Conservation (phyloP, 2,797 vertebrate species). For the Ispidina lecontei region DNA sequence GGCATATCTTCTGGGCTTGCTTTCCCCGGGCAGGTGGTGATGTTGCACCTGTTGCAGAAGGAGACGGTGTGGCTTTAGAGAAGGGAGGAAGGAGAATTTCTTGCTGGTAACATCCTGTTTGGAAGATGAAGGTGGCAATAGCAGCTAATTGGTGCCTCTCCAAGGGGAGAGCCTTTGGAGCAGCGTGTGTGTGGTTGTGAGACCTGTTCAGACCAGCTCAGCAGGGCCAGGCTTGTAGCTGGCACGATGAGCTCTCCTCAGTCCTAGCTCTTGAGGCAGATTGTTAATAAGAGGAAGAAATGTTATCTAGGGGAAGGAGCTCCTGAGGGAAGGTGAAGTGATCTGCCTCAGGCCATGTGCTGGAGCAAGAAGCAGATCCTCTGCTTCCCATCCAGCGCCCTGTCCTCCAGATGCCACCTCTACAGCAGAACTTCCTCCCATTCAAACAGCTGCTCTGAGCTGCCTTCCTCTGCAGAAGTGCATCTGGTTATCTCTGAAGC, state of each 20-base stretch:
- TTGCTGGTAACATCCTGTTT: not conserved
- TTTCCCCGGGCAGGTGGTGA: not conserved
- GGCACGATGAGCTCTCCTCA: not conserved
- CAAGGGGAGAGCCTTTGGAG: not conserved
- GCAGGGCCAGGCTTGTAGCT: slow-evolving; percentile 6
- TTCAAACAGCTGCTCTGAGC: not conserved
- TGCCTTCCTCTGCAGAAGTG: not conserved
- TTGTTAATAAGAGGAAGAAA: not conserved
- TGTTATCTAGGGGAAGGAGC: not conserved
- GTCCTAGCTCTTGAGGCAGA: slow-evolving; percentile 7
- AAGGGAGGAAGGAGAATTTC: slow-evolving; percentile 9
- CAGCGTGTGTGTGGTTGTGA: not conserved
- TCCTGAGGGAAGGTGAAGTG: slow-evolving; percentile 14
- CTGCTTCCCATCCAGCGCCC: not conserved
- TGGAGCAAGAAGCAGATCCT: not conserved
- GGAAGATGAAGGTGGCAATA: not conserved
- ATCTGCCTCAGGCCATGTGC: not conserved
- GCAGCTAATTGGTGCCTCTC: slow-evolving; percentile 23
- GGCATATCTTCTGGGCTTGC: not conserved
- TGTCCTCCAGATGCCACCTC: not conserved
- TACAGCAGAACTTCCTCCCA: not conserved
- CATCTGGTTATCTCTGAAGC: not conserved
- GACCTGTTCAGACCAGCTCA: slow-evolving; percentile 26
- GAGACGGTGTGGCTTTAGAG: not conserved
- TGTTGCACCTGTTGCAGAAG: not conserved